A percentile compares a stretch with the other conserved stretches of the same genome.
These are phyloP conservation scores for Euproctis similis DNA, from an alignment of 2,888 invertebrate genomes.

Conservation along the genomic window DNA sequence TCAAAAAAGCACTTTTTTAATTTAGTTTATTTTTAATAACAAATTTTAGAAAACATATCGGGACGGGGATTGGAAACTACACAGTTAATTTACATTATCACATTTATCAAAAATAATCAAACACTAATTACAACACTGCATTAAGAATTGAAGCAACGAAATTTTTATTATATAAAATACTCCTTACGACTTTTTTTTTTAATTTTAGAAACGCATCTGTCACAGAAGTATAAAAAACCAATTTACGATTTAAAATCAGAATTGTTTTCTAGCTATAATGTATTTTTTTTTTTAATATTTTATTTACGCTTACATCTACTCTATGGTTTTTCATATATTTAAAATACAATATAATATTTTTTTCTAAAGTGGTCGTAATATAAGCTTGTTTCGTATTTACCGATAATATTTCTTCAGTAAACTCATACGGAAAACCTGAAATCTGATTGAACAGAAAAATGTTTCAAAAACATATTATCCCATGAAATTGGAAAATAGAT, in stretches of 20 bases:
- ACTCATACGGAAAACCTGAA: too few relatives aligned
- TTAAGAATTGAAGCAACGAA: constrained; percentile 9
- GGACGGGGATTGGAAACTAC: constrained; percentile 51
- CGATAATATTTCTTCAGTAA: too few relatives aligned
- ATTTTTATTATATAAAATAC: constrained; percentile 10
- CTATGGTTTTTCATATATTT: constrained; percentile 17
- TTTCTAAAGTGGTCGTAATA: constrained; percentile 26
- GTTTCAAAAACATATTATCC: too few relatives aligned
- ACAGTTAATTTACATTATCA: constrained; percentile 15
- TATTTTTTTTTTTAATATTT: constrained; percentile 43
- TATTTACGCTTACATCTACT: constrained; percentile 25
- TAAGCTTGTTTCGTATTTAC: too few relatives aligned
- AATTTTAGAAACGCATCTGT: constrained; percentile 23
- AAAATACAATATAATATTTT: constrained; percentile 21
- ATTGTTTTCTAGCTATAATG: constrained; percentile 56
- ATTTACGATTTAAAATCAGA: constrained; percentile 41
- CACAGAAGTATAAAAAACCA: constrained; percentile 46
- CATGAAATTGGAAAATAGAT: too few relatives aligned
- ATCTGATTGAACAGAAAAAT: too few relatives aligned
- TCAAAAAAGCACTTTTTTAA: constrained; percentile 62
- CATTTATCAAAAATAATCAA: constrained; percentile 10
- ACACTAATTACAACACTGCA: constrained; percentile 3
- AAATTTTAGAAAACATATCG: constrained; percentile 27
- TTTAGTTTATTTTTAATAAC: constrained; percentile 25
- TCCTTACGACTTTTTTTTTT: constrained; percentile 22